Conservation (phyloP, 2,888 invertebrate species). For the Pollenia griseotomentosa region DNA sequence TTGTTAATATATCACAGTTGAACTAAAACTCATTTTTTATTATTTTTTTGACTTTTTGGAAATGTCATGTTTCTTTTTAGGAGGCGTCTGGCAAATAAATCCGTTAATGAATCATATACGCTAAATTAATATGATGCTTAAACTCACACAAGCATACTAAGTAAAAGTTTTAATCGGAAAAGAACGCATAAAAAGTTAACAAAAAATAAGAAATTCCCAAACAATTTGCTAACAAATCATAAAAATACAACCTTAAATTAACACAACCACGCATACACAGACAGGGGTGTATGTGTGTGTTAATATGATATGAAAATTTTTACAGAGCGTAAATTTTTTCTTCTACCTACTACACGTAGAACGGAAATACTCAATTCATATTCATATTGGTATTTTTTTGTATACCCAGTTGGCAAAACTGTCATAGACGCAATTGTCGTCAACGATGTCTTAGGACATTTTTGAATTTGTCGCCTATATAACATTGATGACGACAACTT, state of each 20-base stretch:
- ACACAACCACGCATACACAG: background rate
- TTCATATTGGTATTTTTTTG: conserved; percentile 11
- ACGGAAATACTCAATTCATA: conserved; percentile 63
- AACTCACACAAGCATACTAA: background rate
- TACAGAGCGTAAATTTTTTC: too few species aligned
- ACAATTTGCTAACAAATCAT: conserved; percentile 47
- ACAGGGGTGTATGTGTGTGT: background rate
- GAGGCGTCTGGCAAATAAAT: background rate
- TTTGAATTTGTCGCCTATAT: too few species aligned
- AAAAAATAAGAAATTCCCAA: conserved; percentile 40
- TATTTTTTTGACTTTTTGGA: too few species aligned
- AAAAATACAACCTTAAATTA: background rate
- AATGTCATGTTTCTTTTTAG: too few species aligned
- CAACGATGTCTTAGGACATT: too few species aligned
- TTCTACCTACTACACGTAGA: background rate
- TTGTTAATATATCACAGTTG: too few species aligned
- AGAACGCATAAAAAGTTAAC: background rate
- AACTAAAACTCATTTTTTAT: too few species aligned
- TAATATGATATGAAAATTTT: too few species aligned
- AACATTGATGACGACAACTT: too few species aligned
- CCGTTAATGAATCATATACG: conserved; percentile 50
- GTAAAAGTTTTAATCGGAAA: background rate
- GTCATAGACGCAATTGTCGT: too few species aligned
- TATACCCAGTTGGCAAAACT: too few species aligned
- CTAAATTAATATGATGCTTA: conserved; percentile 57